phyloP scores from a whole-genome alignment of 2,888 invertebrate genomes.

The Cryptophagus acutangulus region DNA sequence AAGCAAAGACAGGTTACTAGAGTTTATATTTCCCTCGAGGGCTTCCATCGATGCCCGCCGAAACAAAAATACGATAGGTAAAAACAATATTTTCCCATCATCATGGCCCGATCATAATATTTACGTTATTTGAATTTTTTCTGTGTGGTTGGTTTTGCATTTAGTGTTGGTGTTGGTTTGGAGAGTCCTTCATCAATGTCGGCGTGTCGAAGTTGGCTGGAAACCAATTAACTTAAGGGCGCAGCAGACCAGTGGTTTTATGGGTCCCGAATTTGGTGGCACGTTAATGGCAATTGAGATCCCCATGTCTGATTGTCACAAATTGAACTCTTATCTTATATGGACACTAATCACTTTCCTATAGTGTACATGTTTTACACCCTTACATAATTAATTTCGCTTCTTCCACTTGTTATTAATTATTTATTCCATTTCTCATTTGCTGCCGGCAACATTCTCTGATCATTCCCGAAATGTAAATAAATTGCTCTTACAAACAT shows the following conservation, averaged over 20 bases:
- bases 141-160: no score
- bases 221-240: slow-evolving; percentile 26
- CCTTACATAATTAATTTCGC: background rate
- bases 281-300: slow-evolving; percentile 1
- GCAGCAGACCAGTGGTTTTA: slow-evolving; percentile 19
- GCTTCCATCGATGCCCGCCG: slow-evolving; percentile 5
- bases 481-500: slow-evolving; percentile 2
- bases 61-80: slow-evolving; percentile 4
- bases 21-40: slow-evolving; percentile 23
- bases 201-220: slow-evolving; percentile 20
- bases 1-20: slow-evolving; percentile 22
- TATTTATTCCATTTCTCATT: no score
- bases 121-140: no score
- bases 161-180: slow-evolving; percentile 19
- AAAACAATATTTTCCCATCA: no score
- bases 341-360: slow-evolving; percentile 1
- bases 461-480: slow-evolving; percentile 5
- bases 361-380: background rate
- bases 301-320: slow-evolving; percentile 1
- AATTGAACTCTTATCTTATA: slow-evolving; percentile 1
- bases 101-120: no score
- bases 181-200: slow-evolving; percentile 21
- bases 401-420: no score
- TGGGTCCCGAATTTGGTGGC: slow-evolving; percentile 7
- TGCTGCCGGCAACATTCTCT: no score